Conservation (phyloP, 2,888 invertebrate species). For the Drosophila ustulata region DNA sequence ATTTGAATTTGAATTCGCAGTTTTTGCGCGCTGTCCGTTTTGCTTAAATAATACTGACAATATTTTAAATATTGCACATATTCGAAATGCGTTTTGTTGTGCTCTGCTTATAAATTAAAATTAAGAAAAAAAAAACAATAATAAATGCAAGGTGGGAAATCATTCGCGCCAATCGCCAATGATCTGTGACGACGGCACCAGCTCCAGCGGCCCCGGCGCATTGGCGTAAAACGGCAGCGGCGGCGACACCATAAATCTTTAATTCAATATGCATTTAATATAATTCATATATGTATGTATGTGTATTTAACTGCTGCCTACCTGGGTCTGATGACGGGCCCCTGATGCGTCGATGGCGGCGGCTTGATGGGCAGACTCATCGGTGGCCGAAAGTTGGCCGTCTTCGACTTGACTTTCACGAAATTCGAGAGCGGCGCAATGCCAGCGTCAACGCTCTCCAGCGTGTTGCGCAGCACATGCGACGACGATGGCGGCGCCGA, state of each 20-base stretch:
- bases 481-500: not conserved
- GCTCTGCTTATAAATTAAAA: constrained; percentile 11
- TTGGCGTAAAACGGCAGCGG: constrained; percentile 51
- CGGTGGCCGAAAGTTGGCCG: constrained; percentile 69
- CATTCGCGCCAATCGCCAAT: constrained; percentile 72
- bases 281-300: not conserved
- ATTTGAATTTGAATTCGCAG: not conserved
- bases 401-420: constrained; percentile 46
- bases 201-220: constrained; percentile 60
- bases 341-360: constrained; percentile 56
- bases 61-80: constrained; percentile 26
- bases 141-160: constrained; percentile 3
- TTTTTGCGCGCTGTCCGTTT: not conserved
- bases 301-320: constrained; percentile 11
- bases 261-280: not conserved
- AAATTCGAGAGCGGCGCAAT: constrained; percentile 54
- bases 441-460: constrained; percentile 67
- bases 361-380: not conserved
- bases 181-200: constrained; percentile 72
- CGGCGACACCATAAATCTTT: constrained; percentile 51
- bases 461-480: constrained; percentile 59
- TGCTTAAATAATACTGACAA: constrained; percentile 28
- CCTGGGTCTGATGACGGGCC: constrained; percentile 40
- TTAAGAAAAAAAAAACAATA: constrained; percentile 13
- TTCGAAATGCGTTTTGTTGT: not conserved